Evolutionary conservation across 2,888 invertebrate genomes (phyloP).

Genomic region (Trypoxylon attenuatum): DNA sequence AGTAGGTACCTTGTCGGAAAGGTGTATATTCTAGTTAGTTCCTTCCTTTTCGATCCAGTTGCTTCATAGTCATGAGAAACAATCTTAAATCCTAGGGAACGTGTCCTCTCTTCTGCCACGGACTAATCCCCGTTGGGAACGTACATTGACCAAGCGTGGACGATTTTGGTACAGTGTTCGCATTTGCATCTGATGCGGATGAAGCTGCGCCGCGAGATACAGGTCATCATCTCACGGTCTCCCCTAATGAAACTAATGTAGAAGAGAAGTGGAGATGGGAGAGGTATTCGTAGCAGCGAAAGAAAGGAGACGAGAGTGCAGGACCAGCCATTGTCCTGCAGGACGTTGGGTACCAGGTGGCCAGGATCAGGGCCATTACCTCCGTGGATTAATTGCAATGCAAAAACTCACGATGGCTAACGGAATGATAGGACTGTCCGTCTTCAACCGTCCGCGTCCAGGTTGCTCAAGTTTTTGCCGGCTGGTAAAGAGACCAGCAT

Average conservation of each 20-base stretch:
- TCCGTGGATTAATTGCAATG: conserved; percentile 68
- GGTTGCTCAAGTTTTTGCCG: conserved; percentile 43
- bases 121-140: too few relatives aligned
- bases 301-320: conserved; percentile 34
- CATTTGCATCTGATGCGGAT: conserved; percentile 23
- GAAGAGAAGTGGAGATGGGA: too few relatives aligned
- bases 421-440: conserved; percentile 61
- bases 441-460: conserved; percentile 48
- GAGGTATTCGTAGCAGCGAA: too few relatives aligned
- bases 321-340: conserved; percentile 64
- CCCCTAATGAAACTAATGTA: conserved; percentile 54
- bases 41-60: too few relatives aligned
- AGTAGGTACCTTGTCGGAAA: too few relatives aligned
- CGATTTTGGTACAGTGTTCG: not conserved
- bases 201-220: conserved; percentile 57
- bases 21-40: too few relatives aligned
- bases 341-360: conserved; percentile 66
- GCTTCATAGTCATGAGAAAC: too few relatives aligned
- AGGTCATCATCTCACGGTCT: conserved; percentile 55
- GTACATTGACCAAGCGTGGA: too few relatives aligned
- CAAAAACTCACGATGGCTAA: conserved; percentile 66
- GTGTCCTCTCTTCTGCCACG: too few relatives aligned
- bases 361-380: conserved; percentile 66
- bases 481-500: conserved; percentile 44
- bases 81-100: too few relatives aligned